Evolutionary conservation across 2,888 invertebrate species (phyloP), one percentile per base, ranked within the genome.

Genomic region (Alsophila aescularia): DNA sequence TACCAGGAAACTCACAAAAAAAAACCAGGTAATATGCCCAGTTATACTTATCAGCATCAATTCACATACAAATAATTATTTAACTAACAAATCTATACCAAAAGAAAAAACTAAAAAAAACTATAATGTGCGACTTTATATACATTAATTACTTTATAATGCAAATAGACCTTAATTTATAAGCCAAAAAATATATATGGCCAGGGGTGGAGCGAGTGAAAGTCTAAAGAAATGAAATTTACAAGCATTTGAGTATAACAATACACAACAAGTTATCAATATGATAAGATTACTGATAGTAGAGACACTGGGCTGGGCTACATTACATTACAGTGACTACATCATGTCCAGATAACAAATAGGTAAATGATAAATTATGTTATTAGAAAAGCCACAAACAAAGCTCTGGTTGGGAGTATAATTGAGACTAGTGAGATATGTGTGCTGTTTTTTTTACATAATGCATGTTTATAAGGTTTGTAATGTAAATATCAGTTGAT

Each of bases 341-440:
- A 36, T 41, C 53, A 53, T 53, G 53, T 47, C 47, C 29, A 35
- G 12, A 21, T 49, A 36, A 35, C 15, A 16, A 27, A 12, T 14
- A 6, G 15, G 9, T 16, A 32, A 16, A 21, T 3, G 2, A 2
- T 24, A 15, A 24, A 24, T 24, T n/a, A 15, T 37, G 41, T 36
- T 42, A 53, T 42, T 37, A 47, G 36, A 48, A 54, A 48, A 54
- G 53, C 35, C 41, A 2, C 24, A n/a, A 39, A 12, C n/a, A 21
- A 24, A 39, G 18, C 7, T 12, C 8, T 8, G 13, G 21, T 29
- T 29, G 10, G 4, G n/a, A 29, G 7, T 6, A 18, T 18, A 18
- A n/a, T 24, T 24, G 24, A 1, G 24, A 24, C 24, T 2, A n/a
- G n/a, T n/a, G n/a, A n/a, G n/a, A n/a, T n/a, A n/a, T n/a, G n/a